Evolutionary conservation across 2,797 vertebrate species (phyloP).

Genomic region (Dryobates pubescens): DNA sequence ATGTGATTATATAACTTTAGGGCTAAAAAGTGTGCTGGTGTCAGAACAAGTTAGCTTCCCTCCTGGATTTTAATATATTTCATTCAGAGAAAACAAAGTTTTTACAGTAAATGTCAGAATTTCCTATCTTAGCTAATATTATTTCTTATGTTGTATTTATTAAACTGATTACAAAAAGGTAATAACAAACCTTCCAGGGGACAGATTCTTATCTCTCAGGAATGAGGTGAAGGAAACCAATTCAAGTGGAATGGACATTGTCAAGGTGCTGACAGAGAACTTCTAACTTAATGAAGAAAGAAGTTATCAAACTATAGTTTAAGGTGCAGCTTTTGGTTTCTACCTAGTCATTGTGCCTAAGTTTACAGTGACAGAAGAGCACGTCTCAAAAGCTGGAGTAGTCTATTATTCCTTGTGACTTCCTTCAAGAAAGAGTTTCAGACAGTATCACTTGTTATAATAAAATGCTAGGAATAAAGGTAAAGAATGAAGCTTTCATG

Average conservation of each 20-base stretch:
- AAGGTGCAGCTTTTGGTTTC: background rate
- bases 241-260: background rate
- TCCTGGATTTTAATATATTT: background rate
- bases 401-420: background rate
- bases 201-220: background rate
- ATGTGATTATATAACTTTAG: background rate
- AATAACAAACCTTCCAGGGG: background rate
- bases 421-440: background rate
- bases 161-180: background rate
- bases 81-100: background rate
- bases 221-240: background rate
- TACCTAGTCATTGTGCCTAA: background rate
- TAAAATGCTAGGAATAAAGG: background rate
- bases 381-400: background rate
- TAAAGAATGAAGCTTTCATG: conserved; percentile 13
- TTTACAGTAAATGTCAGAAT: background rate
- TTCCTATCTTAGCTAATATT: background rate
- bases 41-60: background rate
- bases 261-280: background rate
- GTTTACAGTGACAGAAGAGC: background rate
- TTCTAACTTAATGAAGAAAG: conserved; percentile 5
- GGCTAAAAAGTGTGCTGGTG: background rate
- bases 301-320: background rate
- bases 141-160: background rate
- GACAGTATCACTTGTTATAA: background rate